Evolutionary conservation across 1,140 invertebrate genomes (phyloP), one percentile per base, ranked within the genome.

Genomic region (Galleria mellonella): DNA sequence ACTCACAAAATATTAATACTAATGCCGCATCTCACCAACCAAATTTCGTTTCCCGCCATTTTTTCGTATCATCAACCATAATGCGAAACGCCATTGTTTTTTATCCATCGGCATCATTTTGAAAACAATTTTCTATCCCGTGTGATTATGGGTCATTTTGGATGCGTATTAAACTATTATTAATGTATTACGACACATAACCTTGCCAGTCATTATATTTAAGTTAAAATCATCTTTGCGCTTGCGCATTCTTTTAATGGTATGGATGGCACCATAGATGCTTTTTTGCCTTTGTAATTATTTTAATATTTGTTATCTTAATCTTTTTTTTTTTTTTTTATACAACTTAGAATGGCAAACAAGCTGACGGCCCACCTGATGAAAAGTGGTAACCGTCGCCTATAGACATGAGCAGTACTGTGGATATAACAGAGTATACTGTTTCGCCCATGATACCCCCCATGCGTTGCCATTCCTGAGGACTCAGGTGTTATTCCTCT

Each of bases 41-140:
- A 49, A 73, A 62, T 66, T 66, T 61, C 55, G 56, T 55, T 57
- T 65, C 55, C 50, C 56, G 36, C 62, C 47, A 66, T 35, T 73
- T 75, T 72, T 81, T 75, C 59, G 58, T 67, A 55, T 70, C 73
- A 81, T 76, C 68, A 81, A 48, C 62, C 17, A 51, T 76, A 72
- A 76, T 73, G 65, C 53, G 62, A 65, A 59, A 47, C 48, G 51
- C 60, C 64, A 75, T 75, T 63, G 74, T 66, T 64, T 75, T 81
- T 77, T 77, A 69, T 62, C 47, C 36, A 27, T 13, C 50, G 36
- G 48, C 67, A 66, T 78, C 60, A 78, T 74, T 81, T 77, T 66
- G 57, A 72, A 82, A 82, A 78, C 72, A 77, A 82, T 82, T 77
- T 78, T 75, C 72, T 82, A 77, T 82, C 73, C 69, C 69, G 68